Evolutionary conservation across 2,797 vertebrate species (phyloP).

Genomic region (Notoglanidium macrostoma): DNA sequence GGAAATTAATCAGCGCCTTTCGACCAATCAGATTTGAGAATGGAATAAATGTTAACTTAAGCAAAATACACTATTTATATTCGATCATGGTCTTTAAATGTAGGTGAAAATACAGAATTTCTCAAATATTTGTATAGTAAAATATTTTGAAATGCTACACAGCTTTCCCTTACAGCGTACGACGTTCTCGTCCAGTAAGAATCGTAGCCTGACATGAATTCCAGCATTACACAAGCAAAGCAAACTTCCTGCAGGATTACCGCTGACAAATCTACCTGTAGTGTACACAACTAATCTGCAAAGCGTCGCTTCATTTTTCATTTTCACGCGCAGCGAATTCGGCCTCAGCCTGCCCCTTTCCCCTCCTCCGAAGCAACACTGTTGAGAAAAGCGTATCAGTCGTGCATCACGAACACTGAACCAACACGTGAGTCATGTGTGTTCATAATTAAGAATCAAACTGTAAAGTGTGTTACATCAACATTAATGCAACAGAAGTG

Average conservation of each 20-base stretch:
- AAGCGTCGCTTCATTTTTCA: conserved; percentile 11
- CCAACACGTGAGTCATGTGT: not conserved
- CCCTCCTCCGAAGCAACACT: not conserved
- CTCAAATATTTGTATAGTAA: not conserved
- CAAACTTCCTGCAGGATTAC: conserved; percentile 6
- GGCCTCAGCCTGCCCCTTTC: too few species aligned
- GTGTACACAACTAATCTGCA: conserved; percentile 26
- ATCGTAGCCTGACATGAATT: not conserved
- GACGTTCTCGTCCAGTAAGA: not conserved
- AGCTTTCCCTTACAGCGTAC: not conserved
- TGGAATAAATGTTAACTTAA: not conserved
- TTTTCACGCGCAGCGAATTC: not conserved
- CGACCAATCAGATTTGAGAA: not conserved
- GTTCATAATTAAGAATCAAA: not conserved
- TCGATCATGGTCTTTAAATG: not conserved
- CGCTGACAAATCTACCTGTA: not conserved
- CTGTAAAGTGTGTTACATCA: not conserved
- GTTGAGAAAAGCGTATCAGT: not conserved
- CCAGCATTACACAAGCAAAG: not conserved
- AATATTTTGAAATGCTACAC: not conserved
- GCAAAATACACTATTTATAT: not conserved
- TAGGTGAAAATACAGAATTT: not conserved
- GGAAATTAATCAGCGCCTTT: not conserved
- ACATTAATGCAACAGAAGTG: not conserved
- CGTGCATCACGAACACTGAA: not conserved